phyloP scores from a whole-genome alignment of 2,888 invertebrate species.

The Platycheirus albimanus region DNA sequence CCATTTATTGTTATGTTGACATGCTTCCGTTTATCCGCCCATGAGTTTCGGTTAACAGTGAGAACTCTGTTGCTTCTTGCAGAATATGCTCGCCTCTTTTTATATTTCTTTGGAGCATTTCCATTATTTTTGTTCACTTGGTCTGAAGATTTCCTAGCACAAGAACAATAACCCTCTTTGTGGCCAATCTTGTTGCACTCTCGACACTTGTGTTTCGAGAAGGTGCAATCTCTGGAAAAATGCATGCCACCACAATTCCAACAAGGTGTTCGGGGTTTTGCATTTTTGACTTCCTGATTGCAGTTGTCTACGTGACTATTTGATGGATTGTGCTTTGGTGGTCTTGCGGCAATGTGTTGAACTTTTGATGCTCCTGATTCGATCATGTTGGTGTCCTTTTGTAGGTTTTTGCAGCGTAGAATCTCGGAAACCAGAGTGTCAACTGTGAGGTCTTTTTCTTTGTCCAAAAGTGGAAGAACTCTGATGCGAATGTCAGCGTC shows the following conservation, averaged over 20 bases:
- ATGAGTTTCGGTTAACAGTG: background rate
- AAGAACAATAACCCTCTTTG: constrained; percentile 61
- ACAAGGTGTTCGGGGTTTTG: constrained; percentile 49
- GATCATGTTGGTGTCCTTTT: constrained; percentile 1
- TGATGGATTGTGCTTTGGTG: background rate
- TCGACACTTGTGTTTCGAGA: constrained; percentile 48
- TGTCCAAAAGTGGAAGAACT: constrained; percentile 26
- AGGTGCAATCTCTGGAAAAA: too few species aligned
- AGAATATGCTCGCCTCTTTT: background rate
- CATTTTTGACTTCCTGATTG: background rate
- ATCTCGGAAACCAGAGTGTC: constrained; percentile 49
- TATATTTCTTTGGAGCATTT: constrained; percentile 2
- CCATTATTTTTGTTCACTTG: constrained; percentile 6
- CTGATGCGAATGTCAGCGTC: constrained; percentile 11
- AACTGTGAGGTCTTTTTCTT: constrained; percentile 27
- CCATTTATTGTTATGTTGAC: constrained; percentile 19
- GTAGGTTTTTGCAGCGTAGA: constrained; percentile 5
- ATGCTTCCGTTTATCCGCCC: constrained; percentile 22
- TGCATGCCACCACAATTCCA: constrained; percentile 61
- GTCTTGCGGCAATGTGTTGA: too few species aligned
- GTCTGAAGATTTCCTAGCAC: constrained; percentile 22
- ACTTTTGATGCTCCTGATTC: too few species aligned
- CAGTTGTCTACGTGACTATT: background rate
- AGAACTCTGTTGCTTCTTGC: constrained; percentile 17
- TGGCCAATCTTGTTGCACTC: constrained; percentile 46